phyloP scores from a whole-genome alignment of 2,888 invertebrate genomes.

The Lasius platythorax region DNA sequence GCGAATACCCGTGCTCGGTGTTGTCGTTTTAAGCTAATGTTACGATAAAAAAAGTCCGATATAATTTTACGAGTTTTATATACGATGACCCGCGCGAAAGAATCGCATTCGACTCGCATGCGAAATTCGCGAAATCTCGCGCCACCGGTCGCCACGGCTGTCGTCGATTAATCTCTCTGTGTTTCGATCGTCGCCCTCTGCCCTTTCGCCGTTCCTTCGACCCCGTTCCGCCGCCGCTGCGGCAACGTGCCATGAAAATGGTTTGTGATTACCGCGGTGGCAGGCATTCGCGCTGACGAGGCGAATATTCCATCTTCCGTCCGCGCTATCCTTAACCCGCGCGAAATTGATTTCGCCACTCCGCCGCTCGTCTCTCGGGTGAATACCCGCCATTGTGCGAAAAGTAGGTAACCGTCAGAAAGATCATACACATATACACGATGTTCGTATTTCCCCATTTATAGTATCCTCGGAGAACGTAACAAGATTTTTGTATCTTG shows the following conservation, averaged over 20 bases:
- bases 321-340: constrained; percentile 31
- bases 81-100: background rate
- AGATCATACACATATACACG: background rate
- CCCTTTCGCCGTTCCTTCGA: constrained; percentile 48
- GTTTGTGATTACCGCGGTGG: constrained; percentile 40
- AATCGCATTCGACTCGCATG: background rate
- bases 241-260: constrained; percentile 46
- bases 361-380: constrained; percentile 8
- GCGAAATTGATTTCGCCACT: constrained; percentile 43
- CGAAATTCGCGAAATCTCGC: constrained; percentile 34
- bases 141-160: background rate
- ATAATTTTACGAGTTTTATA: background rate
- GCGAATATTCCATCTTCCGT: constrained; percentile 45
- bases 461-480: background rate
- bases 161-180: constrained; percentile 41
- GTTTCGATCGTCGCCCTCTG: constrained; percentile 49
- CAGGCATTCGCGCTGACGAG: constrained; percentile 45
- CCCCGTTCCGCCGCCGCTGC: constrained; percentile 38
- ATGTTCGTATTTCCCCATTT: background rate
- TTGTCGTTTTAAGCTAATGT: background rate
- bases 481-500: background rate
- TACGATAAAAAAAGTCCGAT: background rate
- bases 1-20: background rate
- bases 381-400: constrained; percentile 14
- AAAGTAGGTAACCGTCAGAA: constrained; percentile 11